phyloP scores from a whole-genome alignment of 2,113 vertebrate species.

The Austrofundulus limnaeus region DNA sequence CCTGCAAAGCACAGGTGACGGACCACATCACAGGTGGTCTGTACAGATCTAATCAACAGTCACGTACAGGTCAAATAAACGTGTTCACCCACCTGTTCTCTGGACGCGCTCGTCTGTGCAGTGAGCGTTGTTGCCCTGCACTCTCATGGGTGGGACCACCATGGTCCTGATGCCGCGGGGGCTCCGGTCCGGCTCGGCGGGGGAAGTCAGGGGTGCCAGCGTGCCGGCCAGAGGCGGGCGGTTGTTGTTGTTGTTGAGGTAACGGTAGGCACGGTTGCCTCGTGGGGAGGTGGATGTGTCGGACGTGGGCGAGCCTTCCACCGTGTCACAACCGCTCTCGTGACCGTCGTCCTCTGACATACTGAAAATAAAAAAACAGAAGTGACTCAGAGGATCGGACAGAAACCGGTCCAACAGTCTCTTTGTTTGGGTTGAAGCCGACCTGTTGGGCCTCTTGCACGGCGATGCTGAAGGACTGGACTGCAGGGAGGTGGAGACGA shows the following conservation, averaged over 20 bases:
- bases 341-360: conserved; percentile 95
- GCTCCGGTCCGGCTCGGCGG: conserved; percentile 74
- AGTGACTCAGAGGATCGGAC: neutral
- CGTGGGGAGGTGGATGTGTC: conserved; percentile 87
- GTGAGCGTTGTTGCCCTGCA: conserved; percentile 81
- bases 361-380: conserved; percentile 60
- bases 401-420: neutral
- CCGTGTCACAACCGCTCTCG: conserved; percentile 93
- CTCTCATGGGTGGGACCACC: conserved; percentile 89
- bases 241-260: conserved; percentile 80
- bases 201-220: conserved; percentile 48
- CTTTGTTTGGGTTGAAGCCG: neutral
- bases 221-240: conserved; percentile 53
- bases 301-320: conserved; percentile 90
- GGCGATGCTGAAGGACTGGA: conserved; percentile 89
- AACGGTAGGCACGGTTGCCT: conserved; percentile 83
- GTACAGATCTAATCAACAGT: too few species aligned
- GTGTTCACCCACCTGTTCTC: conserved; percentile 80
- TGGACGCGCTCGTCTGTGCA: conserved; percentile 74
- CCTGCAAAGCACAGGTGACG: conserved; percentile 67
- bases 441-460: conserved; percentile 93
- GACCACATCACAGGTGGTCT: conserved; percentile 30
- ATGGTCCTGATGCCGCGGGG: conserved; percentile 85
- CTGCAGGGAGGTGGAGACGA: conserved; percentile 83
- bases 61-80: neutral